Conservation (phyloP, 2,113 vertebrate genomes). For the Camelus dromedarius region DNA sequence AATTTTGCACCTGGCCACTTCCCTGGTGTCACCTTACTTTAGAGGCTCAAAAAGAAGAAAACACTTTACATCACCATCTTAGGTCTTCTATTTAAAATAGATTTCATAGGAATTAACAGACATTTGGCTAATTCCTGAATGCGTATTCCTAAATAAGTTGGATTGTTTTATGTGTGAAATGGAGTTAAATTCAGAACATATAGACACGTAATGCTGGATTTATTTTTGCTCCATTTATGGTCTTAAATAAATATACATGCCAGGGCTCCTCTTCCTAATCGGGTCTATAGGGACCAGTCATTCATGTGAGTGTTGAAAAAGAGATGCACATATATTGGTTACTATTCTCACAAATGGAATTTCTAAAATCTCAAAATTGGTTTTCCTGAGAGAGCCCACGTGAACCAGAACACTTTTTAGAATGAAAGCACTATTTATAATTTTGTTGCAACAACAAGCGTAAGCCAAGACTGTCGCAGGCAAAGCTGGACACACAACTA, state of each 20-base stretch:
- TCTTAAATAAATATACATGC: background rate
- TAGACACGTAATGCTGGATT: accelerated
- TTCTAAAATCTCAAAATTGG: constrained; percentile 35
- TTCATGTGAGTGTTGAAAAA: background rate
- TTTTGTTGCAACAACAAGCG: background rate
- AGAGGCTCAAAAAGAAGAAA: background rate
- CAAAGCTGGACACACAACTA: background rate
- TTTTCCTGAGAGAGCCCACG: background rate
- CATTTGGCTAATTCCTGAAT: background rate
- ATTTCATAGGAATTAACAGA: background rate
- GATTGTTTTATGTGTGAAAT: background rate
- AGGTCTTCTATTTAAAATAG: background rate
- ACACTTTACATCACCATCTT: background rate
- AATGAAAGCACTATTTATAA: background rate
- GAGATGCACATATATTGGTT: background rate
- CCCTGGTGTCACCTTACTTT: background rate
- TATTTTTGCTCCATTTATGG: background rate
- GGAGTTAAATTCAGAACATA: background rate
- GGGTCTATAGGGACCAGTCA: background rate
- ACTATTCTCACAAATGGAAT: background rate
- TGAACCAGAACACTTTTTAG: background rate
- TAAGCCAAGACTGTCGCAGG: background rate
- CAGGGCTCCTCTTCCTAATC: background rate
- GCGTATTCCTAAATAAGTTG: background rate
- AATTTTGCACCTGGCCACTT: background rate